Percentiles rank a stretch among this genome's conserved stretches.
phyloP scores from a whole-genome alignment of 2,113 vertebrate genomes.

The Lagopus muta region DNA sequence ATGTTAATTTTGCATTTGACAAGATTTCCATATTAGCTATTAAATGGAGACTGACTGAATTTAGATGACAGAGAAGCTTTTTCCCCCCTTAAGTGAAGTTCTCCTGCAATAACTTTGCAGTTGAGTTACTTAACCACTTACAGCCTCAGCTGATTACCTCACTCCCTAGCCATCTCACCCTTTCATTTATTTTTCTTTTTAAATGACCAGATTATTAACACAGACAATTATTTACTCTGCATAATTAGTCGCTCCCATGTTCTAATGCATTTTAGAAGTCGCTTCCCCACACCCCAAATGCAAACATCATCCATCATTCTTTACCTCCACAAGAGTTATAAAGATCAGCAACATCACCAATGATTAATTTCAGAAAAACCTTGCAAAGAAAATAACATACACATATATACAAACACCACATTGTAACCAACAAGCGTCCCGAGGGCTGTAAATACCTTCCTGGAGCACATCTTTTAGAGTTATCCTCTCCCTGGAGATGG shows the following conservation, averaged over 20 bases:
- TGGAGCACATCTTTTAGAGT: constrained; percentile 95
- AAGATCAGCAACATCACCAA: neutral
- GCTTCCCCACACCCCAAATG: neutral
- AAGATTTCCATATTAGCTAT: neutral
- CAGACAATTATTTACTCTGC: neutral
- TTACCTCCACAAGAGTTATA: neutral
- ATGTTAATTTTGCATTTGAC: neutral
- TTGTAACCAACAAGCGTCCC: neutral
- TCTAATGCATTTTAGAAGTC: neutral
- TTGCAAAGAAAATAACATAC: neutral
- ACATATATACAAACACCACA: neutral
- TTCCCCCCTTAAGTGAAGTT: neutral
- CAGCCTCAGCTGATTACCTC: neutral
- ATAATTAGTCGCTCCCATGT: accelerated
- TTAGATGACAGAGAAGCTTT: neutral
- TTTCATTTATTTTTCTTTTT: neutral
- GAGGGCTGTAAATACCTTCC: constrained; percentile 84
- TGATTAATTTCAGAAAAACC: neutral
- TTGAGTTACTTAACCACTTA: neutral
- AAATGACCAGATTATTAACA: neutral
- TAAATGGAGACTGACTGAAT: neutral
- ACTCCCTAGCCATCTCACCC: neutral
- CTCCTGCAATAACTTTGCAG: neutral
- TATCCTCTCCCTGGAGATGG: constrained; percentile 95
- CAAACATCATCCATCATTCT: neutral